A percentile compares a stretch with the other conserved stretches of the same genome.
Conservation (phyloP, 1,140 invertebrate genomes). For the Zaprionus gabonicus region DNA sequence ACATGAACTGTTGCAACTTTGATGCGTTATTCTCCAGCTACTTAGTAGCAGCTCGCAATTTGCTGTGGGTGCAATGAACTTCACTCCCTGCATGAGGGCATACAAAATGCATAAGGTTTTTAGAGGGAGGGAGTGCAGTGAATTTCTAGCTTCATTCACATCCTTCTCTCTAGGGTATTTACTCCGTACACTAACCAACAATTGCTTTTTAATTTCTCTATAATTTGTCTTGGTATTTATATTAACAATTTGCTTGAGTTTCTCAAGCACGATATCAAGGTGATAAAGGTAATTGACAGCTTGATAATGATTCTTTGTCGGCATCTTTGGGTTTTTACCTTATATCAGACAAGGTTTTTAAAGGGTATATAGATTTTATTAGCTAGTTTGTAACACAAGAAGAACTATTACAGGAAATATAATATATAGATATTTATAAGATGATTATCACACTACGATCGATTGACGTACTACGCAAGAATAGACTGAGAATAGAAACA, state of each 20-base stretch:
- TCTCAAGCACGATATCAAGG: not conserved
- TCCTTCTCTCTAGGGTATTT: not conserved
- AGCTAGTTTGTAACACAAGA: too few relatives aligned
- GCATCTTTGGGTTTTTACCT: constrained; percentile 15
- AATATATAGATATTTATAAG: too few relatives aligned
- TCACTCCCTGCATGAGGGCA: not conserved
- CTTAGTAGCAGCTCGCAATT: constrained; percentile 48
- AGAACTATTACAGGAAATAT: too few relatives aligned
- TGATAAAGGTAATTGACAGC: constrained; percentile 6
- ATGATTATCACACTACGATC: too few relatives aligned
- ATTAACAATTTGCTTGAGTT: not conserved
- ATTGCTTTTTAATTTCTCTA: constrained; percentile 6
- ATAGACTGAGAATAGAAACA: too few relatives aligned
- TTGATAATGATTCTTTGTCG: constrained; percentile 17
- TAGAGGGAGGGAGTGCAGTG: not conserved
- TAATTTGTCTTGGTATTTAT: constrained; percentile 13
- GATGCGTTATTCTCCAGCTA: constrained; percentile 70
- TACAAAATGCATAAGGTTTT: not conserved
- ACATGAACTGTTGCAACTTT: constrained; percentile 74
- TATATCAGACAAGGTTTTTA: not conserved
- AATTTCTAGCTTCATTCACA: not conserved
- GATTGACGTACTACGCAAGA: too few relatives aligned
- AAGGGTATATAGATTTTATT: not conserved
- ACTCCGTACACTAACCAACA: not conserved
- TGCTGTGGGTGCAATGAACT: constrained; percentile 36